phyloP scores from a whole-genome alignment of 2,888 invertebrate species.

The Lepidochitona cinerea region DNA sequence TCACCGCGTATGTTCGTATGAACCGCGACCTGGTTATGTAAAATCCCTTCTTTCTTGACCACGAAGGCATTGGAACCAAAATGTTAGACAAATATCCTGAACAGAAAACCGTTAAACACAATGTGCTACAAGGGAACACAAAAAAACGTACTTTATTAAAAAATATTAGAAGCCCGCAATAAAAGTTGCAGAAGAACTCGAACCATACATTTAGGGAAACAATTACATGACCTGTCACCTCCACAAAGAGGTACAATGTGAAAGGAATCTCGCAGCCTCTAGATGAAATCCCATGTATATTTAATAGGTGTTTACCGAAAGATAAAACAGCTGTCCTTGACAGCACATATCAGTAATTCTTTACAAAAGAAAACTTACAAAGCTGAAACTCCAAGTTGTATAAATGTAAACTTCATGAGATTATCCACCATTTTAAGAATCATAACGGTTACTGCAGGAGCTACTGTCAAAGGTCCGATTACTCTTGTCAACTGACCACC shows the following conservation, averaged over 20 bases:
- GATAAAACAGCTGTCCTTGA: too few species aligned
- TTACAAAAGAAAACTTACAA: conserved; percentile 74
- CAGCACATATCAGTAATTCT: too few species aligned
- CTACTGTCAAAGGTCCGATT: conserved; percentile 86
- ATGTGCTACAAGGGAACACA: background rate
- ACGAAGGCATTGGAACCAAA: background rate
- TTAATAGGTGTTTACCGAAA: too few species aligned
- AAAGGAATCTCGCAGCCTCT: too few species aligned
- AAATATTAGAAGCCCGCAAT: too few species aligned
- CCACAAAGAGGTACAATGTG: too few species aligned
- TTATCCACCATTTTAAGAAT: conserved; percentile 85
- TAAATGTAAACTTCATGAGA: conserved; percentile 82
- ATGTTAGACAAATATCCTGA: background rate
- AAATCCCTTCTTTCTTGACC: background rate
- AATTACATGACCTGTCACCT: too few species aligned
- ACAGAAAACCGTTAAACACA: background rate
- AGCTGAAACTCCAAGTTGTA: conserved; percentile 85
- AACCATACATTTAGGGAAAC: too few species aligned
- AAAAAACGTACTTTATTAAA: too few species aligned
- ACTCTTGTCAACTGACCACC: conserved; percentile 81
- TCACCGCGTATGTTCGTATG: background rate
- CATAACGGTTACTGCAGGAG: conserved; percentile 85
- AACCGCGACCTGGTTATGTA: background rate
- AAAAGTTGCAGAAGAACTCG: too few species aligned
- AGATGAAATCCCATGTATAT: too few species aligned